Conservation (phyloP, 2,113 vertebrate species). For the Pleuronectes platessa region DNA sequence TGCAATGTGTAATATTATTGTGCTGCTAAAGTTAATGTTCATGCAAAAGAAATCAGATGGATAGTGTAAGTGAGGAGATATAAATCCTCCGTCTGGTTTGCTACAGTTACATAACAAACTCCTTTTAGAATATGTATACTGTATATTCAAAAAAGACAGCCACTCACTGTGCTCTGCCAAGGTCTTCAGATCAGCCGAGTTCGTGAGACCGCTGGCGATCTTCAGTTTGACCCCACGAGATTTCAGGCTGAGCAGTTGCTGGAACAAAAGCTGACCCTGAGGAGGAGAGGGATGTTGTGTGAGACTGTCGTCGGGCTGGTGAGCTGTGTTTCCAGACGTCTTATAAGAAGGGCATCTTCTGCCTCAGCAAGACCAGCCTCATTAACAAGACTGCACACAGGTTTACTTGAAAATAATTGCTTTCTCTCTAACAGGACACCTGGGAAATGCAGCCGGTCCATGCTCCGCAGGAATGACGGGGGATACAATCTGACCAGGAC, state of each 20-base stretch:
- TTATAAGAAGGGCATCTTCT: constrained; percentile 24
- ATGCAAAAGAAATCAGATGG: not conserved
- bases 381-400: constrained; percentile 39
- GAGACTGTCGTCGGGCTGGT: constrained; percentile 6
- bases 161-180: constrained; percentile 72
- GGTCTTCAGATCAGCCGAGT: constrained; percentile 74
- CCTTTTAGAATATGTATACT: constrained; percentile 5
- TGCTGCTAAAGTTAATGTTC: not conserved
- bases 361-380: constrained; percentile 39
- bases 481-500: not conserved
- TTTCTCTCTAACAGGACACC: constrained; percentile 27
- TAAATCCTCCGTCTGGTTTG: constrained; percentile 4
- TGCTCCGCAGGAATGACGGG: not conserved
- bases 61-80: not conserved
- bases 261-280: constrained; percentile 80
- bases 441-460: constrained; percentile 24
- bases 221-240: constrained; percentile 77
- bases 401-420: constrained; percentile 54
- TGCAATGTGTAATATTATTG: not conserved
- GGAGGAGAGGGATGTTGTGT: constrained; percentile 41
- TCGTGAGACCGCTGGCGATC: constrained; percentile 74
- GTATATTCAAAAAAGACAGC: constrained; percentile 20
- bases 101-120: constrained; percentile 26
- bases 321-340: not conserved
- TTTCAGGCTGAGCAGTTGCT: constrained; percentile 73